These are phyloP conservation scores for Oligia fasciuncula DNA, from an alignment of 2,888 invertebrate species.

Conservation along the genomic window DNA sequence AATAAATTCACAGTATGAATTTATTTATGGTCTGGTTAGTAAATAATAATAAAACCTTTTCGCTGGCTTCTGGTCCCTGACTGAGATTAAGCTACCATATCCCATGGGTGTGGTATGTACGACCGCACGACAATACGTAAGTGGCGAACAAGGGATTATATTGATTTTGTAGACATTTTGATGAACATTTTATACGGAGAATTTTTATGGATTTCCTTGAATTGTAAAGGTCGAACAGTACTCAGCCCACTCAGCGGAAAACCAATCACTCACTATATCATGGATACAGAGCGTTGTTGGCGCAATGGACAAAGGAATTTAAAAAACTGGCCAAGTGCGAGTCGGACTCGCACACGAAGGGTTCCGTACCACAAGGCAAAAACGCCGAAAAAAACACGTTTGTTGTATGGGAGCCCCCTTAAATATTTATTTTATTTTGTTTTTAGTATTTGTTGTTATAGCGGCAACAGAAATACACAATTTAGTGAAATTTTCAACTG, in stretches of 20 bases:
- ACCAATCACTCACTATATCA: constrained; percentile 23
- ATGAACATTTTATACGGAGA: constrained; percentile 17
- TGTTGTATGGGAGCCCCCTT: too few relatives aligned
- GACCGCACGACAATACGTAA: constrained; percentile 21
- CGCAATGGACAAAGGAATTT: not conserved
- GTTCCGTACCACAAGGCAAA: too few relatives aligned
- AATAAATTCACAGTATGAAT: constrained; percentile 59
- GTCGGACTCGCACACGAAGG: too few relatives aligned
- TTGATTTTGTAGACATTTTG: constrained; percentile 47
- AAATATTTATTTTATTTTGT: too few relatives aligned
- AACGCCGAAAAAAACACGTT: too few relatives aligned
- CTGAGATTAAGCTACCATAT: constrained; percentile 50
- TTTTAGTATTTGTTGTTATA: too few relatives aligned
- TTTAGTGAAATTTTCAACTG: too few relatives aligned
- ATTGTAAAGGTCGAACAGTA: constrained; percentile 14
- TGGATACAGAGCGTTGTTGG: not conserved
- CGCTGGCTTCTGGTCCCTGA: constrained; percentile 32
- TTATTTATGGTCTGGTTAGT: constrained; percentile 56
- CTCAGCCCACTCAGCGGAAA: not conserved
- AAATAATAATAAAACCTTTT: constrained; percentile 56
- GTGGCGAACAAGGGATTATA: constrained; percentile 48
- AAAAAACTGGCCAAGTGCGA: not conserved
- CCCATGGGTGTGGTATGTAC: constrained; percentile 34
- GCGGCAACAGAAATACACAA: too few relatives aligned
- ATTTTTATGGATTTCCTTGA: constrained; percentile 7